Evolutionary conservation across 1,140 invertebrate genomes (phyloP), one percentile per base, ranked within the genome.

Genomic region (Adelges cooleyi): DNA sequence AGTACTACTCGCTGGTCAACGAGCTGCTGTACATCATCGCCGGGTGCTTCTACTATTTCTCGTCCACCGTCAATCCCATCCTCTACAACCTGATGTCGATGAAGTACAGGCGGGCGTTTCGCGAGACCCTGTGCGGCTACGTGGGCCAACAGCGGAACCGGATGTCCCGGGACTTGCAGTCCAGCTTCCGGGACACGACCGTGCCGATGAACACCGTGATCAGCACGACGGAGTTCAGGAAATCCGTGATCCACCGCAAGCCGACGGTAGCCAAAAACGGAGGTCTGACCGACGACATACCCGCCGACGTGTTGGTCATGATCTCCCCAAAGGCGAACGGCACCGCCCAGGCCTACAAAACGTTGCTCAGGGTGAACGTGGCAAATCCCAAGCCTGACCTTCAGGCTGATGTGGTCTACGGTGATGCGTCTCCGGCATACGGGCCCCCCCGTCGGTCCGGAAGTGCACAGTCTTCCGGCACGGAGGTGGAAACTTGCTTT

Each of bases 41-140:
- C 15, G 90, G 90, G 1, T 83, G 85, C 50, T 80, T 90, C 11
- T 95, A 94, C 76, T 95, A 92, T 74, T 81, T 93, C 49, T 90
- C 87, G 23, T 86, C 86, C 20, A 92, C 89, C 0, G 83, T 93
- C 44, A 95, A 95, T 77, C 92, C 92, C 0, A 89, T 95, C 67
- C 75, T 95, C 0, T 95, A 95, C 73, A 92, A 90, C 74, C 81
- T 94, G 1, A 93, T 95, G 90, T 93, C 90, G 6, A 80, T 82
- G 29, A 86, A 86, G 69, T 95, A 91, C 74, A 77, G 91, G 13
- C 78, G 81, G 2, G 90, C 90, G 1, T 93, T 93, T 69, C 82
- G 80, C 62, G 81, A 86, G 70, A 84, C 83, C 1, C 75, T 87
- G 1, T 85, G 82, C 69, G 52, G 68, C 2, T 48, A 67, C 27